These are phyloP conservation scores for Zaprionus capensis DNA, from an alignment of 1,140 invertebrate genomes.

Conservation along the genomic window DNA sequence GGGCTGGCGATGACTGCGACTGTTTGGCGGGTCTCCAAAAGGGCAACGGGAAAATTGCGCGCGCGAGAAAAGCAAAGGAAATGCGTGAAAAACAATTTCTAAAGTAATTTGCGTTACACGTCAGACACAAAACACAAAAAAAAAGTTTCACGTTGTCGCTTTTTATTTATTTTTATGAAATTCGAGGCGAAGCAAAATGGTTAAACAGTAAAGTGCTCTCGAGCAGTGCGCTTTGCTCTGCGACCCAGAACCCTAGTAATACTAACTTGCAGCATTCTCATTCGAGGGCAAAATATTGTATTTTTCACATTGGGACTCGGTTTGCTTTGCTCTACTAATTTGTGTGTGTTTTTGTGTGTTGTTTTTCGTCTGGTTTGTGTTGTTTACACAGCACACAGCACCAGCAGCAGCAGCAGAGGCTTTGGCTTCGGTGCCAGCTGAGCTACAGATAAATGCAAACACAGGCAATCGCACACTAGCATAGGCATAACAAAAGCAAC, in stretches of 20 bases:
- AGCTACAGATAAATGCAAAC: slow-evolving; percentile 50
- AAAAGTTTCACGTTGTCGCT: slow-evolving; percentile 26
- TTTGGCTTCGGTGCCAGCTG: slow-evolving; percentile 17
- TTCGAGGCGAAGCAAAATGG: slow-evolving; percentile 50
- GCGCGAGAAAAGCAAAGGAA: slow-evolving; percentile 49
- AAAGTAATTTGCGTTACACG: slow-evolving; percentile 71
- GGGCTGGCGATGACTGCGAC: slow-evolving; percentile 26
- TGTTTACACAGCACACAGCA: slow-evolving; percentile 55
- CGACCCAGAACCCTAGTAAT: slow-evolving; percentile 7
- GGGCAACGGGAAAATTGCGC: slow-evolving; percentile 64
- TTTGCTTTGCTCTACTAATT: slow-evolving; percentile 49
- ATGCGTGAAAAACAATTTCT: slow-evolving; percentile 62
- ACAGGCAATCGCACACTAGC: slow-evolving; percentile 14
- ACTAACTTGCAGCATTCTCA: slow-evolving; percentile 43
- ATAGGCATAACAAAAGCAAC: slow-evolving; percentile 29
- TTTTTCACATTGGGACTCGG: slow-evolving; percentile 60
- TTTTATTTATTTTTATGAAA: slow-evolving; percentile 51
- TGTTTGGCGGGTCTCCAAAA: slow-evolving; percentile 64
- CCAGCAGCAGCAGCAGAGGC: background rate
- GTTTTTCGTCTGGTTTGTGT: slow-evolving; percentile 44
- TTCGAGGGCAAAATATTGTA: slow-evolving; percentile 79
- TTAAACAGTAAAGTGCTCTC: slow-evolving; percentile 58
- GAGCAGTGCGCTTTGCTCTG: slow-evolving; percentile 23
- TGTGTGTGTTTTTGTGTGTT: slow-evolving; percentile 47
- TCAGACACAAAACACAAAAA: slow-evolving; percentile 45